Conservation (phyloP, 2,888 invertebrate species). For the Idaea biselata region DNA sequence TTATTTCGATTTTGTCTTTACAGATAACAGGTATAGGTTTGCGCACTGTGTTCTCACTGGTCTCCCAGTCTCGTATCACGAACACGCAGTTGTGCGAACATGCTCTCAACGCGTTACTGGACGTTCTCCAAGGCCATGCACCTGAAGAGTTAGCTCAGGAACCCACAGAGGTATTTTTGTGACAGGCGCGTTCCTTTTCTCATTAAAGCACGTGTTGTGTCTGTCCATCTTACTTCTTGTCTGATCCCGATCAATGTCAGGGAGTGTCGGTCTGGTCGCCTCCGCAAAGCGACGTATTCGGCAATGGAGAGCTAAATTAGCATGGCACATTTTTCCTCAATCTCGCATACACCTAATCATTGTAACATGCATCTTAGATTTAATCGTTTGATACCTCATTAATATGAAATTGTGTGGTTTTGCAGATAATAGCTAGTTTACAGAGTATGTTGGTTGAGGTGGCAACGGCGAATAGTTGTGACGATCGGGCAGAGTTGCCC, state of each 20-base stretch:
- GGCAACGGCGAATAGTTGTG: slow-evolving; percentile 82
- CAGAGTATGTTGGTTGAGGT: slow-evolving; percentile 92
- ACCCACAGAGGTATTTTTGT: slow-evolving; percentile 83
- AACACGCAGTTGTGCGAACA: slow-evolving; percentile 94
- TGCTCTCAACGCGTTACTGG: slow-evolving; percentile 92
- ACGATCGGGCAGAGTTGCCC: slow-evolving; percentile 71
- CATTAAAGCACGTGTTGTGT: slow-evolving; percentile 17
- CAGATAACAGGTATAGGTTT: slow-evolving; percentile 91
- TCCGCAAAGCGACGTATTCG: slow-evolving; percentile 16
- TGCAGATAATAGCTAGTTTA: slow-evolving; percentile 86
- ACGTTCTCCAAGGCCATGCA: slow-evolving; percentile 93
- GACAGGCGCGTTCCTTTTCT: slow-evolving; percentile 19
- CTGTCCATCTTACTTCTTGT: slow-evolving; percentile 14
- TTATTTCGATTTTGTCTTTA: slow-evolving; percentile 18
- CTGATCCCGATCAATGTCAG: slow-evolving; percentile 18
- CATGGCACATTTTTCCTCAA: slow-evolving; percentile 10
- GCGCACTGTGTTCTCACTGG: slow-evolving; percentile 93
- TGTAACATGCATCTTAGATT: background rate
- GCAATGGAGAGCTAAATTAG: slow-evolving; percentile 16
- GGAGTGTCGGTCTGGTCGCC: slow-evolving; percentile 20
- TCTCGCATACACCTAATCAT: background rate
- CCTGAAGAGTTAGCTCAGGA: slow-evolving; percentile 93
- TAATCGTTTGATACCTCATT: background rate
- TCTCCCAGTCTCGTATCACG: slow-evolving; percentile 90
- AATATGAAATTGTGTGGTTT: slow-evolving; percentile 30